Conservation (phyloP, 2,113 vertebrate species). For the Entelurus aequoreus region DNA sequence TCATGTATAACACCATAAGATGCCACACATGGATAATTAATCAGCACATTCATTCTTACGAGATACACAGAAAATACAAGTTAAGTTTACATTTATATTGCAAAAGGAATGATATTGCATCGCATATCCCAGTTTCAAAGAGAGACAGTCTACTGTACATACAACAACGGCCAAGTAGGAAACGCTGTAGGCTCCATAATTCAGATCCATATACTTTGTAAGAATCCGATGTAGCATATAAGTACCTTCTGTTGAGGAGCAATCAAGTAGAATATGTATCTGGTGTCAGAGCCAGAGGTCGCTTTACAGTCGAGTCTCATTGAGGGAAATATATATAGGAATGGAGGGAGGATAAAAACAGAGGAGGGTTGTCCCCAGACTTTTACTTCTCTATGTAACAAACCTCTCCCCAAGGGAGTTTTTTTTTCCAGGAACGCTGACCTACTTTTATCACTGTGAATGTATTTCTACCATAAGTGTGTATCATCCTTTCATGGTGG, state of each 20-base stretch:
- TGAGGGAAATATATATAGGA: constrained; percentile 23
- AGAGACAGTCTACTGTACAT: too few species aligned
- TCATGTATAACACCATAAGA: too few species aligned
- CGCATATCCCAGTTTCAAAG: too few species aligned
- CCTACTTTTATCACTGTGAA: constrained; percentile 59
- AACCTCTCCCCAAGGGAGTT: constrained; percentile 36
- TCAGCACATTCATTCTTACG: too few species aligned
- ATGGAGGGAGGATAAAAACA: constrained; percentile 20
- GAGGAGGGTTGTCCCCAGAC: constrained; percentile 22
- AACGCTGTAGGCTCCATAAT: constrained; percentile 59
- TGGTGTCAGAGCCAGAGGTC: constrained; percentile 9
- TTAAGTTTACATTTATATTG: too few species aligned
- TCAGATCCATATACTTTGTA: constrained; percentile 29
- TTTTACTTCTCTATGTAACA: constrained; percentile 47
- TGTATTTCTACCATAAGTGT: constrained; percentile 44
- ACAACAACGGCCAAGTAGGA: constrained; percentile 43
- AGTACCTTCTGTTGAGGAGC: constrained; percentile 35
- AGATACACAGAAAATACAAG: too few species aligned
- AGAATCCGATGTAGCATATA: background rate
- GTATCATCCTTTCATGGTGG: constrained; percentile 49
- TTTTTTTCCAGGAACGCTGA: constrained; percentile 59
- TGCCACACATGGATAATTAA: too few species aligned
- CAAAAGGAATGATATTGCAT: too few species aligned
- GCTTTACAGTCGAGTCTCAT: constrained; percentile 8
- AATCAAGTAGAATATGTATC: constrained; percentile 20